Evolutionary conservation across 2,113 vertebrate species (phyloP).

Genomic region (Argyrosomus japonicus): DNA sequence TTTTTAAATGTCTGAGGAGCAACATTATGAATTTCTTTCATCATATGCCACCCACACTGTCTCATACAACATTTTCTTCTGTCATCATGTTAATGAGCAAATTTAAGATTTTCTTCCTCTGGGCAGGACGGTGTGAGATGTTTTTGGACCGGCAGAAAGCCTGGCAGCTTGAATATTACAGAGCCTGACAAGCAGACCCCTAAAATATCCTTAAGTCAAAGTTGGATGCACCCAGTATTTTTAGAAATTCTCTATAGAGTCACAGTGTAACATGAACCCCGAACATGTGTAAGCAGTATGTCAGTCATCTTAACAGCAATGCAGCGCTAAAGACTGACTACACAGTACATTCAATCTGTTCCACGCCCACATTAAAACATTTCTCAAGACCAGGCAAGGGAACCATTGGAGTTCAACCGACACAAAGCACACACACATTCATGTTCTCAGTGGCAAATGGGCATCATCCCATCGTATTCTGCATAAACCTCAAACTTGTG

Average conservation of each 20-base stretch:
- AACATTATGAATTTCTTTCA: neutral
- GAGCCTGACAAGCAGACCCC: neutral
- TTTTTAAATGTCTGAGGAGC: neutral
- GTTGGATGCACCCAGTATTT: constrained; percentile 43
- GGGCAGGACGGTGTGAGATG: neutral
- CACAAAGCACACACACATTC: constrained; percentile 23
- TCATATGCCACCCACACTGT: constrained; percentile 16
- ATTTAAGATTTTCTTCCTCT: constrained; percentile 1
- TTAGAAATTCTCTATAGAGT: constrained; percentile 61
- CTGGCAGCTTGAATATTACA: constrained; percentile 13
- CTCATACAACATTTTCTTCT: neutral
- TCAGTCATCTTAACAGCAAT: constrained; percentile 51
- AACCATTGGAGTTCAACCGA: constrained; percentile 31
- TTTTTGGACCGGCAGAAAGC: constrained; percentile 9
- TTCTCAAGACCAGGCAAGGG: neutral
- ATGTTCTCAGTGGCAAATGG: constrained; percentile 22
- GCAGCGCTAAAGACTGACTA: constrained; percentile 41
- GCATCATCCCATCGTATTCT: constrained; percentile 22
- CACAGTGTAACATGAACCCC: constrained; percentile 75
- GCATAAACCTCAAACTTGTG: constrained; percentile 35
- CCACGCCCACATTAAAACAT: constrained; percentile 23
- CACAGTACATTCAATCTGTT: constrained; percentile 67
- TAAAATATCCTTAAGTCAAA: constrained; percentile 41
- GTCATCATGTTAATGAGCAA: constrained; percentile 14
- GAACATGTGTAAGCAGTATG: constrained; percentile 64